Evolutionary conservation across 2,888 invertebrate species (phyloP).

Genomic region (Luffia ferchaultella): DNA sequence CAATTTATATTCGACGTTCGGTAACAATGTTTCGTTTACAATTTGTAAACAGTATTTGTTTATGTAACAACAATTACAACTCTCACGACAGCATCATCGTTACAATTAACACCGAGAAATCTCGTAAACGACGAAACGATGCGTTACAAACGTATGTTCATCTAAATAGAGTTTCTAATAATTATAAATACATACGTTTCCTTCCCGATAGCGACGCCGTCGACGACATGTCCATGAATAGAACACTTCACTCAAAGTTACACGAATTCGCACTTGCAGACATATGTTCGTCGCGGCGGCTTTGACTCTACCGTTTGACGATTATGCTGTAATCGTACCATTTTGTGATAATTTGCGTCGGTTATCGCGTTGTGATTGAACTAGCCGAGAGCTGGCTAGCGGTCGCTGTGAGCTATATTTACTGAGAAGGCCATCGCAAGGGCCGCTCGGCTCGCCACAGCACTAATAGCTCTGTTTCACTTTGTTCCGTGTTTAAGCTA

Average conservation of each 20-base stretch:
- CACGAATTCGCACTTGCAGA: slow-evolving; percentile 32
- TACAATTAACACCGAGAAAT: too few species aligned
- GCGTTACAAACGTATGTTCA: background rate
- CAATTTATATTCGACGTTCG: too few species aligned
- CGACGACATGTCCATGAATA: slow-evolving; percentile 52
- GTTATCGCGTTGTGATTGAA: slow-evolving; percentile 25
- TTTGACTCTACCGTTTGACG: slow-evolving; percentile 22
- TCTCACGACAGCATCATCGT: too few species aligned
- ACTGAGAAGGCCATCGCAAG: background rate
- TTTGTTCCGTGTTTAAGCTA: background rate
- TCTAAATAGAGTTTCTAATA: background rate
- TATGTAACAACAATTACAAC: too few species aligned
- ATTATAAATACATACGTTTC: slow-evolving; percentile 47
- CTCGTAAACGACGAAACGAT: too few species aligned
- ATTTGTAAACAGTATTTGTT: too few species aligned
- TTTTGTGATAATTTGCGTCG: slow-evolving; percentile 54
- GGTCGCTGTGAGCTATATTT: background rate
- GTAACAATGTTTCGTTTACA: too few species aligned
- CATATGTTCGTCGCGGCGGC: background rate
- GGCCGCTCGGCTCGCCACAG: background rate
- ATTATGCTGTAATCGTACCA: slow-evolving; percentile 46
- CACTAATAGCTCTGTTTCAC: background rate
- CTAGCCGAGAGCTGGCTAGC: slow-evolving; percentile 32
- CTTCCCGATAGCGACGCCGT: slow-evolving; percentile 40
- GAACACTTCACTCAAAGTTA: slow-evolving; percentile 28